These are phyloP conservation scores for Dasypus novemcinctus DNA, from an alignment of 2,113 vertebrate genomes.

Conservation along the genomic window DNA sequence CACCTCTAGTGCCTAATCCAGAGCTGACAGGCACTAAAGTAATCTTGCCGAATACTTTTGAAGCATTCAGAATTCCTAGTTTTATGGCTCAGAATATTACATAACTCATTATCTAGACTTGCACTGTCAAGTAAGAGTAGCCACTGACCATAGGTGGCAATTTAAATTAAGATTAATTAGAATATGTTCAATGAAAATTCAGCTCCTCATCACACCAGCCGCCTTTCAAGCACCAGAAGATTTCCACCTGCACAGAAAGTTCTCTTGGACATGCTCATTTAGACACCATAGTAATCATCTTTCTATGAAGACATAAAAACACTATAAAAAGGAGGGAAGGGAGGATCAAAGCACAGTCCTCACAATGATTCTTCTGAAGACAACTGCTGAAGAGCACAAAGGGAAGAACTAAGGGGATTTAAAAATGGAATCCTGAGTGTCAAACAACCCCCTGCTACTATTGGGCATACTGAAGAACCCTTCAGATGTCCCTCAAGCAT, in stretches of 20 bases:
- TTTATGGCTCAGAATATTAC: background rate
- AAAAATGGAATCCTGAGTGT: background rate
- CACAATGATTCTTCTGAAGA: background rate
- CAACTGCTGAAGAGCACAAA: background rate
- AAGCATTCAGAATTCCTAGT: slow-evolving; percentile 35
- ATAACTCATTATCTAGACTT: background rate
- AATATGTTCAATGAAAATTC: background rate
- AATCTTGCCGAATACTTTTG: background rate
- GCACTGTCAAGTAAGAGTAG: background rate
- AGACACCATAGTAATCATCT: background rate
- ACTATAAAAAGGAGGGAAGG: background rate
- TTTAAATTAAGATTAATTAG: background rate
- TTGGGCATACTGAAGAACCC: background rate
- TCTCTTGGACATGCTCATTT: background rate
- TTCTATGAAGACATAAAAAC: background rate
- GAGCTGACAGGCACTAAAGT: background rate
- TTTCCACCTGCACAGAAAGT: background rate
- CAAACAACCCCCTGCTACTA: background rate
- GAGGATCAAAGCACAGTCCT: background rate
- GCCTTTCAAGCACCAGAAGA: background rate
- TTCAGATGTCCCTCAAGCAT: background rate
- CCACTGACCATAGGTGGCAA: background rate
- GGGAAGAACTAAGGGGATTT: background rate
- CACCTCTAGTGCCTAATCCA: background rate
- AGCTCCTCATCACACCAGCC: background rate